Conservation (phyloP, 1,140 invertebrate species). For the Copidosoma floridanum region DNA sequence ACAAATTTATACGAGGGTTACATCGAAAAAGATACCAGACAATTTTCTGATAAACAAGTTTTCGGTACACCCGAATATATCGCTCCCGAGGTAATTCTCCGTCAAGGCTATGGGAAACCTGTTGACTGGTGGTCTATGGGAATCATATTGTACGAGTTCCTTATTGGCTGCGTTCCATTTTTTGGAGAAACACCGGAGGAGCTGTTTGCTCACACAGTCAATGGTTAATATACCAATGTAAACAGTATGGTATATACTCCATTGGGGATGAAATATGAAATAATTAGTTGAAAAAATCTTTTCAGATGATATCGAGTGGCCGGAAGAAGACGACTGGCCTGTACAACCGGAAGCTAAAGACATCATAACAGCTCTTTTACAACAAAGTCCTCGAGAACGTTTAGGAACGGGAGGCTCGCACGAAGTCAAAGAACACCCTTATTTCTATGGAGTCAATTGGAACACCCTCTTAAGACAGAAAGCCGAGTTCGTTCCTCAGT, state of each 20-base stretch:
- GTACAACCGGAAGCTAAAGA: constrained; percentile 88
- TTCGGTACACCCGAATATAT: constrained; percentile 96
- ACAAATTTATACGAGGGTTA: constrained; percentile 97
- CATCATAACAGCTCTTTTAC: constrained; percentile 85
- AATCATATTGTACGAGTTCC: constrained; percentile 97
- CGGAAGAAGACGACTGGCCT: constrained; percentile 87
- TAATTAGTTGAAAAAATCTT: constrained; percentile 26
- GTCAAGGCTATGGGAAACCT: constrained; percentile 91
- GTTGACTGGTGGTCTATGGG: constrained; percentile 99
- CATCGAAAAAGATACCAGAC: constrained; percentile 89
- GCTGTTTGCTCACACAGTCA: constrained; percentile 97
- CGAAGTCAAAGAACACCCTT: constrained; percentile 95
- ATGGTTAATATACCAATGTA: constrained; percentile 64
- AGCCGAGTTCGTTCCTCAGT: constrained; percentile 97
- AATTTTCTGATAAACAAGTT: constrained; percentile 98
- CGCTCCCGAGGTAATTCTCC: constrained; percentile 86
- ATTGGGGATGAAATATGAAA: constrained; percentile 1
- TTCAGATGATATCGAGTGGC: constrained; percentile 93
- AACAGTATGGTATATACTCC: constrained; percentile 7
- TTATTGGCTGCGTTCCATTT: constrained; percentile 98
- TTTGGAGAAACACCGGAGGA: constrained; percentile 98
- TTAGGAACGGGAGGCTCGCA: constrained; percentile 89
- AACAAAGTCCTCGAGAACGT: constrained; percentile 92
- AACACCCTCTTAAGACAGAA: constrained; percentile 93
- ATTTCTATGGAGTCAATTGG: constrained; percentile 94